Evolutionary conservation across 2,797 vertebrate genomes (phyloP).

Genomic region (Apogon hyalosoma): DNA sequence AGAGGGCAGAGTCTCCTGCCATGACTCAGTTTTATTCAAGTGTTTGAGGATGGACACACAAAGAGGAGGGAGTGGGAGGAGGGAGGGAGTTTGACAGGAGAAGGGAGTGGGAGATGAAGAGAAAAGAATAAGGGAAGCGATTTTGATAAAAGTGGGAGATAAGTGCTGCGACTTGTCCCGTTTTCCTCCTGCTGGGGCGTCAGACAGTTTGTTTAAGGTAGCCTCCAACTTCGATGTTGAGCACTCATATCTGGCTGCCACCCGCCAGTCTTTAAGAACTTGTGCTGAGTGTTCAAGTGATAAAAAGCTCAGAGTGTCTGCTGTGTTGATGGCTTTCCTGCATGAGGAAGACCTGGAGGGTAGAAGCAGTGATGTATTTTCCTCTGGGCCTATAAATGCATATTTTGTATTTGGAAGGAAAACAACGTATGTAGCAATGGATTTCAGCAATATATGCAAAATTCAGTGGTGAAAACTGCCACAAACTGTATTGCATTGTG

Average conservation of each 20-base stretch:
- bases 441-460: no score
- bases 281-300: constrained; percentile 41
- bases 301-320: constrained; percentile 44
- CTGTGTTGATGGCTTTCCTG: constrained; percentile 24
- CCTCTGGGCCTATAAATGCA: constrained; percentile 3
- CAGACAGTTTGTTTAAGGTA: constrained; percentile 37
- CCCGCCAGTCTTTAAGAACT: constrained; percentile 30
- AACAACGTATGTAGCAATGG: no score
- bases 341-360: background rate
- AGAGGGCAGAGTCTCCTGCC: constrained; percentile 17
- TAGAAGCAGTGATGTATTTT: background rate
- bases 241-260: constrained; percentile 41
- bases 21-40: constrained; percentile 38
- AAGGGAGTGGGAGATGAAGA: constrained; percentile 30
- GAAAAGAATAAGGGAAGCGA: constrained; percentile 24
- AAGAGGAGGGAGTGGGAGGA: constrained; percentile 21
- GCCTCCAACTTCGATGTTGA: constrained; percentile 27
- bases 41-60: constrained; percentile 34
- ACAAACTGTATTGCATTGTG: no score
- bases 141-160: constrained; percentile 49
- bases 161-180: constrained; percentile 32
- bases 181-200: constrained; percentile 32
- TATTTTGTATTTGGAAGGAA: constrained; percentile 5
- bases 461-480: no score
- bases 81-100: constrained; percentile 29